Evolutionary conservation across 2,113 vertebrate species (phyloP).

Genomic region (Phodopus roborovskii): DNA sequence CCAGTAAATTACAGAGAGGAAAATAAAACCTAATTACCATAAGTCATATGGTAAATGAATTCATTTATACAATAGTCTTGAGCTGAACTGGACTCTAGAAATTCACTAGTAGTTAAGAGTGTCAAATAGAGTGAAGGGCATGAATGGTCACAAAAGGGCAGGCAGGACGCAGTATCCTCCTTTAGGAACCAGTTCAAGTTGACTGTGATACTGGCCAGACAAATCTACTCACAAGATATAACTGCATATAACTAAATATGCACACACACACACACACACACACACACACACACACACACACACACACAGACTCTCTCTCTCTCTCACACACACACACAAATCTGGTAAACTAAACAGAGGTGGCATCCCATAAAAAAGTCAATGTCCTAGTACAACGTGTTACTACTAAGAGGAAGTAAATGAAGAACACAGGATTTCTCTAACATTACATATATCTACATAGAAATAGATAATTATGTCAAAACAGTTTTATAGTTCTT

Average conservation of each 20-base stretch:
- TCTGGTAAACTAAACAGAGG: background rate
- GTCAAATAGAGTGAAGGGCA: background rate
- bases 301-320: background rate
- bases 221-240: background rate
- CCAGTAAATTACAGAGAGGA: background rate
- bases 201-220: background rate
- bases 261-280: background rate
- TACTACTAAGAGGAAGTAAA: background rate
- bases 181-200: background rate
- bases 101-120: background rate
- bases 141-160: background rate
- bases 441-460: background rate
- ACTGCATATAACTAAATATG: background rate
- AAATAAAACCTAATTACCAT: background rate
- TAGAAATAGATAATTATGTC: conserved; percentile 11
- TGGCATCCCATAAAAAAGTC: background rate
- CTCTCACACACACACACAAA: background rate
- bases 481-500: background rate
- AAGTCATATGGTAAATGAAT: background rate
- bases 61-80: background rate
- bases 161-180: background rate
- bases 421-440: background rate
- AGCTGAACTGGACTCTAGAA: background rate
- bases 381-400: background rate
- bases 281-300: background rate